A percentile compares a stretch with the other conserved stretches of the same genome.
Conservation (phyloP, 2,797 vertebrate species). For the Coccyzus lansbergi region DNA sequence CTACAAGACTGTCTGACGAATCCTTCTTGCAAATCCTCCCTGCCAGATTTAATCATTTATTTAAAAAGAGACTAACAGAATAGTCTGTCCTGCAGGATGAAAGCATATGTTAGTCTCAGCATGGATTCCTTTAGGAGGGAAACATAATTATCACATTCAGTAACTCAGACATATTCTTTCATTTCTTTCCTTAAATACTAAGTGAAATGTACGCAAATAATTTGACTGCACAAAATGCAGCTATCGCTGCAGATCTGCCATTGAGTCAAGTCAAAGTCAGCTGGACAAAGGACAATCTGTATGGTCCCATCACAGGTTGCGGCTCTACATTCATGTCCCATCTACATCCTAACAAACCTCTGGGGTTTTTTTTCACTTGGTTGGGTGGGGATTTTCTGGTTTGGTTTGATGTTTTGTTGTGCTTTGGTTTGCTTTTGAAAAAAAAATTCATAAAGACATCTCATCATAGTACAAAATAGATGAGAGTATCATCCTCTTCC, state of each 20-base stretch:
- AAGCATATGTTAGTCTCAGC: constrained; percentile 41
- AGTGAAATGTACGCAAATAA: neutral
- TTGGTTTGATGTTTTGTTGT: neutral
- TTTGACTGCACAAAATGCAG: neutral
- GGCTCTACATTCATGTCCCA: neutral
- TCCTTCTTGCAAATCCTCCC: constrained; percentile 10
- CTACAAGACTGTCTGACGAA: neutral
- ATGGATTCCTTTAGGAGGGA: constrained; percentile 30
- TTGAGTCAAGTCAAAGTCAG: neutral
- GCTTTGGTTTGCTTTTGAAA: neutral
- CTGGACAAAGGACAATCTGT: neutral
- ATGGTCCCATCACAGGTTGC: neutral
- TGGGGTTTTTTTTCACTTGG: too few species aligned
- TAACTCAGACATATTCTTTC: neutral
- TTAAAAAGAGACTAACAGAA: constrained; percentile 60
- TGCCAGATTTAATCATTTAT: constrained; percentile 55
- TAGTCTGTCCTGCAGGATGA: constrained; percentile 58
- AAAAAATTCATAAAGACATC: neutral
- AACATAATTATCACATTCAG: constrained; percentile 35
- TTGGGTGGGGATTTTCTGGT: too few species aligned
- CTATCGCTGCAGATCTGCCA: neutral
- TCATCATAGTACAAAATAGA: neutral
- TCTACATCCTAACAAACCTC: neutral
- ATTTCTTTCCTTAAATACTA: neutral
- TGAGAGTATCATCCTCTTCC: neutral